Conservation (phyloP, 2,113 vertebrate genomes). For the Typhlomys cinereus region DNA sequence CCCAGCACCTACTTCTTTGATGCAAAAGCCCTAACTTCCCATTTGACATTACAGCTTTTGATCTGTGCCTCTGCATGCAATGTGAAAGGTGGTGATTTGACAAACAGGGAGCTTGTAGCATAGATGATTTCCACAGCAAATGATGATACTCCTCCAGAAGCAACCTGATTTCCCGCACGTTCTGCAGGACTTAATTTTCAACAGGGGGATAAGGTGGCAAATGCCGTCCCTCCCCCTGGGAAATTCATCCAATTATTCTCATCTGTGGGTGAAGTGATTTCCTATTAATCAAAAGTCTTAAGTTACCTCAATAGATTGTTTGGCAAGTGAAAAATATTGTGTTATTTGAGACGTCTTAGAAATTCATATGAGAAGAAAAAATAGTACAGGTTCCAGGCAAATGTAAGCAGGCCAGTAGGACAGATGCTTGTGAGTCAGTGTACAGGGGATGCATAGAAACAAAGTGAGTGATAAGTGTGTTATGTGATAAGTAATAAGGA, state of each 20-base stretch:
- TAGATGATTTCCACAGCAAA: slow-evolving; percentile 65
- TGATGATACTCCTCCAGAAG: slow-evolving; percentile 61
- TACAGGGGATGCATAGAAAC: neutral
- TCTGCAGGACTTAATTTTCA: slow-evolving; percentile 73
- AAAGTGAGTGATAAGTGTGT: neutral
- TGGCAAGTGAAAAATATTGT: slow-evolving; percentile 49
- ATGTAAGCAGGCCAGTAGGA: neutral
- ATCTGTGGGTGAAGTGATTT: slow-evolving; percentile 47
- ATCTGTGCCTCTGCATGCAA: neutral
- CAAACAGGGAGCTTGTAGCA: slow-evolving; percentile 45
- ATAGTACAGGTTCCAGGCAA: neutral
- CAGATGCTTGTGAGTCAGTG: neutral
- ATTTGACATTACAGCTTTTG: slow-evolving; percentile 37
- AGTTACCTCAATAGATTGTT: slow-evolving; percentile 55
- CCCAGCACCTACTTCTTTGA: slow-evolving; percentile 29
- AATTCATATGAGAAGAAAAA: neutral
- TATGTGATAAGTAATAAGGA: neutral
- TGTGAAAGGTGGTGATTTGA: slow-evolving; percentile 41
- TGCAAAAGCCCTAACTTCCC: slow-evolving; percentile 13
- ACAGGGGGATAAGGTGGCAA: slow-evolving; percentile 67
- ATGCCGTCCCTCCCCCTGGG: slow-evolving; percentile 67
- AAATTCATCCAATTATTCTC: slow-evolving; percentile 67
- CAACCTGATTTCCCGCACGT: slow-evolving; percentile 73
- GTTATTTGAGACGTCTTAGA: slow-evolving; percentile 16
- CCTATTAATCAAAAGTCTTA: slow-evolving; percentile 43